These are phyloP conservation scores for Calliopsis andreniformis DNA, from an alignment of 1,140 invertebrate genomes.

Conservation along the genomic window DNA sequence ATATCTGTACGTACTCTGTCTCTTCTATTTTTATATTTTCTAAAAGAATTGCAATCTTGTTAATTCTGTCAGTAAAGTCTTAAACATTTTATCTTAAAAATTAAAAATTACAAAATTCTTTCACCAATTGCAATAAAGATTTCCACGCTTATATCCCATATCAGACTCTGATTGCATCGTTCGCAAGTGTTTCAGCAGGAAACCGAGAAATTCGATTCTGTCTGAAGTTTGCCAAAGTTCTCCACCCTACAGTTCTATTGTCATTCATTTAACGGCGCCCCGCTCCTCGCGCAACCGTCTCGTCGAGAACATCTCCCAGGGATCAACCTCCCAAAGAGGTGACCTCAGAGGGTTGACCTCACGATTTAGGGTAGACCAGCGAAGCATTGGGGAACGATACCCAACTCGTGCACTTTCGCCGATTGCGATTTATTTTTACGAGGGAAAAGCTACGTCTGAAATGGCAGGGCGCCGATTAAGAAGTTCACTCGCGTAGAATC, in stretches of 20 bases:
- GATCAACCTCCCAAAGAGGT: background rate
- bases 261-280: constrained; percentile 16
- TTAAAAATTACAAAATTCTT: no score
- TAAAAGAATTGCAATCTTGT: no score
- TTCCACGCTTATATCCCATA: no score
- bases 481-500: background rate
- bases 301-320: background rate
- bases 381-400: background rate
- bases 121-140: no score
- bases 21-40: no score
- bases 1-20: no score
- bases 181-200: background rate
- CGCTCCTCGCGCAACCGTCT: background rate
- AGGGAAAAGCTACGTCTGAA: background rate
- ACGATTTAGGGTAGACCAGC: constrained; percentile 22
- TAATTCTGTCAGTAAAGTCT: no score
- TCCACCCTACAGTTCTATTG: background rate
- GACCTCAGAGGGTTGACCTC: background rate
- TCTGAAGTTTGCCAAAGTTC: background rate
- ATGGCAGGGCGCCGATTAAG: background rate
- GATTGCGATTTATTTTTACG: background rate
- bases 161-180: background rate
- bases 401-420: background rate
- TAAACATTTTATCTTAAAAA: no score
- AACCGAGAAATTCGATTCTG: background rate